Evolutionary conservation across 1,140 invertebrate genomes (phyloP), one percentile per base, ranked within the genome.

Genomic region (Agrypnia vestita): DNA sequence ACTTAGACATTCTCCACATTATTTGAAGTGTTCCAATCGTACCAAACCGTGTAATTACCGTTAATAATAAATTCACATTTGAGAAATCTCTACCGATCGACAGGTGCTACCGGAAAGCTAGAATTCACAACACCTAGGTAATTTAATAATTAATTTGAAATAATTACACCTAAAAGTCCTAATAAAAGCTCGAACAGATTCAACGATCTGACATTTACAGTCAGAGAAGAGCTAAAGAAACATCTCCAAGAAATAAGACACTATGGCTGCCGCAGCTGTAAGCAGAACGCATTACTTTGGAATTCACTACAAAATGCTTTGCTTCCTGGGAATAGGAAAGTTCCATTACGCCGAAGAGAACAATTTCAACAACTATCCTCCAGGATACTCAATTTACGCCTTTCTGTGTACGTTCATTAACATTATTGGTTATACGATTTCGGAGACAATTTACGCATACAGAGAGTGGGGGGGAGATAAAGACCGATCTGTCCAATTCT

Each of bases 311-410:
- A 75, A 47, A 59, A 46, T 64, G 21, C 64, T 82, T 8, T 59
- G 71, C 1, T 59, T 82, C 25, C 35, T 82, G 13, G 81, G 81
- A 15, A 80, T 82, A 56, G 81, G 81, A 49, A 80, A 61, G 21
- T 82, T 82, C 53, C 81, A 82, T 53, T 59, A 78, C 51, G 53
- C 81, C 4, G 75, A 82, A n/a, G 78, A 82, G 25, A 80, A 80
- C 47, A 82, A 80, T 43, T 80, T 82, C 61, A 53, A 80, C 47
- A 82, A 82, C 55, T 82, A 82, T 44, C 81, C 81, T 35, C 62
- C 64, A 4, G 21, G 13, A 1, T 82, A 82, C 51, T 12, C 17
- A n/a, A 49, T 78, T 9, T 82, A 82, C 47, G 75, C 55, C 4
- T 59, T 82, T 46, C 13, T 82, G 11, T 80, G 69, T 21, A 75